These are phyloP conservation scores for Oxycera nigricornis DNA, from an alignment of 2,888 invertebrate species.

Conservation along the genomic window DNA sequence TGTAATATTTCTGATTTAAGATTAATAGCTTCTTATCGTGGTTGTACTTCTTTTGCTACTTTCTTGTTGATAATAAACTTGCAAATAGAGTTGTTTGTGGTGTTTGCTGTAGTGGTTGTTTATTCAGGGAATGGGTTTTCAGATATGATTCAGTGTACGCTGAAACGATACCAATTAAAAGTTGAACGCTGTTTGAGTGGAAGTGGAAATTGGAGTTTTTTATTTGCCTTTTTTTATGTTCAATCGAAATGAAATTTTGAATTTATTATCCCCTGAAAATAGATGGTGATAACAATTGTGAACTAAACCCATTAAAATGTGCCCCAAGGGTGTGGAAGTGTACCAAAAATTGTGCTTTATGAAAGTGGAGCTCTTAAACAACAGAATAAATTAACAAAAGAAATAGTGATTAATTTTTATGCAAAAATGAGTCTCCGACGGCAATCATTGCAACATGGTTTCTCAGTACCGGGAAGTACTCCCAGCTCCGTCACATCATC, in stretches of 20 bases:
- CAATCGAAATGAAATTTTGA: too few relatives aligned
- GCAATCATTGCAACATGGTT: slow-evolving; percentile 49
- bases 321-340: background rate
- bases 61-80: background rate
- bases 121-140: too few relatives aligned
- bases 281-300: background rate
- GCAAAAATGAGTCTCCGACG: slow-evolving; percentile 48
- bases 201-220: background rate
- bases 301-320: background rate
- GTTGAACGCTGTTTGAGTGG: background rate
- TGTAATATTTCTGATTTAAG: background rate
- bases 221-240: too few relatives aligned
- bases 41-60: too few relatives aligned
- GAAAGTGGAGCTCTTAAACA: slow-evolving; percentile 7
- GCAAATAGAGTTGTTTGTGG: background rate
- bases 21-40: background rate
- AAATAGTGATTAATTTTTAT: background rate
- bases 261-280: background rate
- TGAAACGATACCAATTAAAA: background rate
- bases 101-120: too few relatives aligned
- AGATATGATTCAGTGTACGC: background rate
- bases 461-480: slow-evolving; percentile 27
- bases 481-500: slow-evolving; percentile 10
- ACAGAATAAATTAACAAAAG: background rate
- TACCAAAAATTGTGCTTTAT: background rate